Conservation (phyloP, 1,140 invertebrate species). For the Bombus turneri region DNA sequence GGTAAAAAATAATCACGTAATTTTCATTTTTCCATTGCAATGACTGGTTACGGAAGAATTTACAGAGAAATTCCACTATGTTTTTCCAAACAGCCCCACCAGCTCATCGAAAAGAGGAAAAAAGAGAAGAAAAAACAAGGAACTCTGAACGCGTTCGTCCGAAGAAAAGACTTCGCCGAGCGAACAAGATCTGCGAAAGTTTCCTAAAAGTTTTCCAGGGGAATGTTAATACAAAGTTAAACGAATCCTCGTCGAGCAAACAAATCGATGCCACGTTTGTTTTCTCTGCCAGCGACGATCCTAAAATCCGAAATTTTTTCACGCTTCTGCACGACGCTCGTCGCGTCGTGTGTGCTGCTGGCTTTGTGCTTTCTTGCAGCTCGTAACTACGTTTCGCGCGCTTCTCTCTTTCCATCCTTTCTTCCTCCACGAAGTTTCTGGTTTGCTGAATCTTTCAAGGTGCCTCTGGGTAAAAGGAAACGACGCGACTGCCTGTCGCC, state of each 20-base stretch:
- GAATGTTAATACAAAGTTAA: constrained; percentile 38
- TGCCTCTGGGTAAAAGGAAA: background rate
- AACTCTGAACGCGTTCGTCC: background rate
- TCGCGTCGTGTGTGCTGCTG: background rate
- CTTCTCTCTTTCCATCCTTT: background rate
- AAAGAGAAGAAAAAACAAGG: background rate
- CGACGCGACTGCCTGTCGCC: background rate
- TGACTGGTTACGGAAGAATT: background rate
- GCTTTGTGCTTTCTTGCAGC: constrained; percentile 9
- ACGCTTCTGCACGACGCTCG: background rate
- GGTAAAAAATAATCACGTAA: background rate
- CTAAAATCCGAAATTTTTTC: constrained; percentile 30
- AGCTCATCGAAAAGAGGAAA: background rate
- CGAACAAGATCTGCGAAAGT: background rate
- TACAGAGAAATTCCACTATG: background rate
- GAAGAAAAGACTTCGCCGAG: background rate
- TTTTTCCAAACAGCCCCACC: background rate
- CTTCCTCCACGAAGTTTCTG: constrained; percentile 12
- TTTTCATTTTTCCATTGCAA: background rate
- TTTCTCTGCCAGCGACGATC: background rate
- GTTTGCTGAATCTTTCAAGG: constrained; percentile 33
- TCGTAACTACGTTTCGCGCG: constrained; percentile 18
- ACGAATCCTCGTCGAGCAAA: constrained; percentile 28
- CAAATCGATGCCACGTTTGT: constrained; percentile 17
- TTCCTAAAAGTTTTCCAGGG: background rate